Evolutionary conservation across 2,113 vertebrate genomes (phyloP).

Genomic region (Tonatia bakeri): DNA sequence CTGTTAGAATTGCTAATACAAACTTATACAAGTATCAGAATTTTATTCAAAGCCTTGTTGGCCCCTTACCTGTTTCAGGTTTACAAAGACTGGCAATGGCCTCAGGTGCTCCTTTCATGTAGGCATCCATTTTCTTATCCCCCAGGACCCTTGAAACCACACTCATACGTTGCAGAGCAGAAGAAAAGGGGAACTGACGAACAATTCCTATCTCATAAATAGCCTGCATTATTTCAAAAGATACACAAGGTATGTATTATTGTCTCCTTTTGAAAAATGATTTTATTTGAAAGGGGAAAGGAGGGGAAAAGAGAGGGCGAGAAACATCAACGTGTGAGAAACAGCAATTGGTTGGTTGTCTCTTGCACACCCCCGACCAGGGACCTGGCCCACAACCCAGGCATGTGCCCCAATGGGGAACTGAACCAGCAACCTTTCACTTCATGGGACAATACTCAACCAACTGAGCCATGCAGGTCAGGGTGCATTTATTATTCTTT

Average conservation of each 20-base stretch:
- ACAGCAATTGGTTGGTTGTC: too few species aligned
- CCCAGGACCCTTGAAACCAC: constrained; percentile 91
- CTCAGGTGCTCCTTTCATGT: constrained; percentile 96
- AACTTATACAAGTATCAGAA: background rate
- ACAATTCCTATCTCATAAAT: constrained; percentile 96
- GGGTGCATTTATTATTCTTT: background rate
- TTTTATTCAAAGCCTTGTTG: background rate
- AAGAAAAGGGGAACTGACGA: constrained; percentile 97
- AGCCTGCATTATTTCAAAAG: constrained; percentile 77
- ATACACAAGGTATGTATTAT: constrained; percentile 24
- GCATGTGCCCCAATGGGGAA: too few species aligned
- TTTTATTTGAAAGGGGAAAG: too few species aligned
- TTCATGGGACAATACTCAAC: too few species aligned
- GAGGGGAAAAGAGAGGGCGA: too few species aligned
- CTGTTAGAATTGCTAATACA: background rate
- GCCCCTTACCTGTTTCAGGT: constrained; percentile 87
- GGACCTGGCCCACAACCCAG: too few species aligned
- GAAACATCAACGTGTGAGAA: too few species aligned
- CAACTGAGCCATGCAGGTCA: too few species aligned
- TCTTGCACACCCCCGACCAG: too few species aligned
- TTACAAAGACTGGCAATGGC: constrained; percentile 93
- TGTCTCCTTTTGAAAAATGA: background rate
- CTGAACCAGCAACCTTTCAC: too few species aligned
- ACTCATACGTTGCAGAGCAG: constrained; percentile 93
- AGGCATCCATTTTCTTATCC: constrained; percentile 96